Evolutionary conservation across 2,888 invertebrate genomes (phyloP).

Genomic region (Pseudococcus viburni): DNA sequence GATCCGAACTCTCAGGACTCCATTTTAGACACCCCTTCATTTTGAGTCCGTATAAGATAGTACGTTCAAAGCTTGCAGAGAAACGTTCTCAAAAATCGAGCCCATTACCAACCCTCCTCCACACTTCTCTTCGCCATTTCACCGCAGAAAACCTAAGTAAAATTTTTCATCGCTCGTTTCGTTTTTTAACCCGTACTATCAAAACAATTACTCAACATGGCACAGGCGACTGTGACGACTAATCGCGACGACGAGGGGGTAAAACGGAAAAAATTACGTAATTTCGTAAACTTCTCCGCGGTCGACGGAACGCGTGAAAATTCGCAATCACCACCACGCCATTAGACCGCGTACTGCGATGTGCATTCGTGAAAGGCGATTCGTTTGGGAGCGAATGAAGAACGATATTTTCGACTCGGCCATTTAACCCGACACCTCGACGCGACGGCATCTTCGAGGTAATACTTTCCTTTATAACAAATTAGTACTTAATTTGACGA

Average conservation of each 20-base stretch:
- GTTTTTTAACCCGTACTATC: not conserved
- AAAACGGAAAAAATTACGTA: not conserved
- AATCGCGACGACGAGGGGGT: not conserved
- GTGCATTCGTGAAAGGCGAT: slow-evolving; percentile 2
- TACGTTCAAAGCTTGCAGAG: too few species aligned
- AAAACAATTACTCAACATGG: slow-evolving; percentile 20
- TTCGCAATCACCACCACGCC: slow-evolving; percentile 7
- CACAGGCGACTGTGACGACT: not conserved
- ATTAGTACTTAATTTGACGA: slow-evolving; percentile 43
- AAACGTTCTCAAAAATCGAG: too few species aligned
- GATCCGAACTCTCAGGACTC: too few species aligned
- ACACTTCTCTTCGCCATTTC: not conserved
- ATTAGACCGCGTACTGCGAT: not conserved
- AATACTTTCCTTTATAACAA: slow-evolving; percentile 38
- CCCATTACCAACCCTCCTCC: too few species aligned
- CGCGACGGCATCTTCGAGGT: not conserved
- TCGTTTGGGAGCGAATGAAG: slow-evolving; percentile 8
- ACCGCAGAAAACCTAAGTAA: not conserved
- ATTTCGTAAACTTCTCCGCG: slow-evolving; percentile 1
- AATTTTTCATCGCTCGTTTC: slow-evolving; percentile 20
- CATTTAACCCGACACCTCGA: slow-evolving; percentile 20
- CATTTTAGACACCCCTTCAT: too few species aligned
- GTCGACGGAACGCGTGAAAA: not conserved
- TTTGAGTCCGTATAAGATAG: too few species aligned
- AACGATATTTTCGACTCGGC: slow-evolving; percentile 2